Conservation (phyloP, 2,888 invertebrate species). For the Torymus aiolomorphi region DNA sequence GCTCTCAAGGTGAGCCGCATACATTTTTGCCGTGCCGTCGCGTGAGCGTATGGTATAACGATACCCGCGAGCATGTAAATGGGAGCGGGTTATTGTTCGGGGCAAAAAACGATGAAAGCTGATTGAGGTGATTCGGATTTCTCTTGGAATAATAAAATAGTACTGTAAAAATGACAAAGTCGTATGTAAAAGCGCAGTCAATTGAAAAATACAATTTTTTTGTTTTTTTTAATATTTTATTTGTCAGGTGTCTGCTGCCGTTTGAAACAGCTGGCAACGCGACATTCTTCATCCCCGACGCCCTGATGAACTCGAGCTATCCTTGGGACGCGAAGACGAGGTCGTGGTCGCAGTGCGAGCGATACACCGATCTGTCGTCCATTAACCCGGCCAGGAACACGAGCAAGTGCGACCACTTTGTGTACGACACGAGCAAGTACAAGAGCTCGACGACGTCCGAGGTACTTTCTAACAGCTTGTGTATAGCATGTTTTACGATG, state of each 20-base stretch:
- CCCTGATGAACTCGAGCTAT: constrained; percentile 77
- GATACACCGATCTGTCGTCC: constrained; percentile 49
- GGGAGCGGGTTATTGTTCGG: too few relatives aligned
- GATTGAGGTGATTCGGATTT: too few relatives aligned
- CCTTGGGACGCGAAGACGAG: constrained; percentile 77
- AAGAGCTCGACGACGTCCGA: constrained; percentile 82
- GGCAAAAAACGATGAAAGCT: too few relatives aligned
- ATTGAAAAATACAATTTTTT: not conserved
- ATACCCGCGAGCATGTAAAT: too few relatives aligned
- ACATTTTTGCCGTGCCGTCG: not conserved
- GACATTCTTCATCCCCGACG: constrained; percentile 76
- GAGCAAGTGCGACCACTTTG: constrained; percentile 77
- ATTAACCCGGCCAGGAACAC: constrained; percentile 16
- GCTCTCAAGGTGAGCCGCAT: constrained; percentile 77
- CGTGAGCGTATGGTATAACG: too few relatives aligned
- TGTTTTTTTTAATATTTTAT: constrained; percentile 33
- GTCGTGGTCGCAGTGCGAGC: constrained; percentile 77
- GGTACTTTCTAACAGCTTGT: constrained; percentile 72
- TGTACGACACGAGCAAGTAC: constrained; percentile 80
- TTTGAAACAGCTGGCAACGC: constrained; percentile 77
- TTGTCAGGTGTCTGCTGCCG: constrained; percentile 79
- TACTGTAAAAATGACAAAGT: too few relatives aligned
- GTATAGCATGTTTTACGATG: not conserved
- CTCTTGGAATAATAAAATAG: too few relatives aligned
- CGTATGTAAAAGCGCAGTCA: too few relatives aligned